These are phyloP conservation scores for Pundamilia nyererei DNA, from an alignment of 2,113 vertebrate species.

Conservation along the genomic window DNA sequence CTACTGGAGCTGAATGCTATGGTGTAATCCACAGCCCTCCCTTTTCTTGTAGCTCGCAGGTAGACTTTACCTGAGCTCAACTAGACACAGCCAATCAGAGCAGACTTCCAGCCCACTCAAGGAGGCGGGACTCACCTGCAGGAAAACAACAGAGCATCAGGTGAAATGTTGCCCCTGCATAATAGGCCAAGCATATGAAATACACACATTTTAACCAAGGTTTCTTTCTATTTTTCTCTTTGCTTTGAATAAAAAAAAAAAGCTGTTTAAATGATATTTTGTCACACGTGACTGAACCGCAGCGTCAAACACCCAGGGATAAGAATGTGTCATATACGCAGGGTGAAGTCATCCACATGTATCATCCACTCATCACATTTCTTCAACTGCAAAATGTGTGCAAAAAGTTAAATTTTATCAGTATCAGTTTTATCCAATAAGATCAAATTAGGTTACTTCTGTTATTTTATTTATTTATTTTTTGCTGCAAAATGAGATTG, in stretches of 20 bases:
- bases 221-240: fast-evolving
- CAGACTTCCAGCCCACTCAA: constrained; percentile 9
- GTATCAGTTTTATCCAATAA: background rate
- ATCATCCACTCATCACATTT: background rate
- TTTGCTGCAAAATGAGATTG: background rate
- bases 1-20: constrained; percentile 26
- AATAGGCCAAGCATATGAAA: background rate
- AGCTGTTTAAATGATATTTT: fast-evolving
- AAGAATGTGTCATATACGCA: background rate
- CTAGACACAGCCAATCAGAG: constrained; percentile 18
- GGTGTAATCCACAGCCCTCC: constrained; percentile 40
- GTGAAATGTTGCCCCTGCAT: background rate
- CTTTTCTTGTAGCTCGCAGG: constrained; percentile 55
- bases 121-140: constrained; percentile 30
- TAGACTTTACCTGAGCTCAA: constrained; percentile 75
- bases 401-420: background rate
- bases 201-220: fast-evolving
- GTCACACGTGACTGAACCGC: background rate
- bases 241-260: background rate
- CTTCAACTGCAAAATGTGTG: background rate
- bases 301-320: background rate
- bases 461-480: background rate
- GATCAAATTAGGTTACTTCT: background rate
- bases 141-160: background rate
- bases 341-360: too few species aligned